Base-by-base conservation (phyloP, 2,113 vertebrate species). In the Stigmatopora argus region DNA sequence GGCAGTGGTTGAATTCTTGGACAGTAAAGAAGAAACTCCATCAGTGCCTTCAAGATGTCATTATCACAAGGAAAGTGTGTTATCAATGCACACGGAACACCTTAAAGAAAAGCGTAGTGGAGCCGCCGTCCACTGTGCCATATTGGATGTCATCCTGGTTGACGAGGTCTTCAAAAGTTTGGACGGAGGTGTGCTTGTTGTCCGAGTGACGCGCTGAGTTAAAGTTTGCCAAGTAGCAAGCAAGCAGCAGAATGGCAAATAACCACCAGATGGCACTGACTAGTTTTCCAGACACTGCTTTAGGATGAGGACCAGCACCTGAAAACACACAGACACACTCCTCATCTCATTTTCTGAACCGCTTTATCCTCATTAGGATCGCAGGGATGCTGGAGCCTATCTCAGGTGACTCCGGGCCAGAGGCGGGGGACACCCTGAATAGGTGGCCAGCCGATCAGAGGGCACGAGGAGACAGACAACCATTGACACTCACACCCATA, bases 221-320 rank as follows among this genome's bases (percentile, higher is more conserved):
- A 64, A 94, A 90, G 85, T 90, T 93, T 72, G 90, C 85, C 0
- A 93, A 90, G 86, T 94, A 96, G 60, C 90, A 91, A 0, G 92
- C 91, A 62, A 96, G 81, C 66, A 96, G 74, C 59, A 93, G 77
- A 1, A 95, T 77, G 23, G 90, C 87, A 79, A 96, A 96, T 1
- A 95, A 70, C 94, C 94, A 96, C 94, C 94, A 96, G 85, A 92
- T 87, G 44, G 92, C 86, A 0, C 91, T 88, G 1, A 96, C 73
- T 0, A 95, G 68, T 0, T 93, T 87, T 61, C 92, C 92, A 0
- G 93, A 92, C 4, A 92, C 60, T 0, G 92, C 90, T 78, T 90
- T 94, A 1, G 94, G 93, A 31, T 92, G 91, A 70, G 94, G 94
- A 0, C 90, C 92, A 3, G 89, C 91, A 31, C 94, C 94, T 96